Evolutionary conservation across 2,888 invertebrate genomes (phyloP).

Genomic region (Adela reaumurella): DNA sequence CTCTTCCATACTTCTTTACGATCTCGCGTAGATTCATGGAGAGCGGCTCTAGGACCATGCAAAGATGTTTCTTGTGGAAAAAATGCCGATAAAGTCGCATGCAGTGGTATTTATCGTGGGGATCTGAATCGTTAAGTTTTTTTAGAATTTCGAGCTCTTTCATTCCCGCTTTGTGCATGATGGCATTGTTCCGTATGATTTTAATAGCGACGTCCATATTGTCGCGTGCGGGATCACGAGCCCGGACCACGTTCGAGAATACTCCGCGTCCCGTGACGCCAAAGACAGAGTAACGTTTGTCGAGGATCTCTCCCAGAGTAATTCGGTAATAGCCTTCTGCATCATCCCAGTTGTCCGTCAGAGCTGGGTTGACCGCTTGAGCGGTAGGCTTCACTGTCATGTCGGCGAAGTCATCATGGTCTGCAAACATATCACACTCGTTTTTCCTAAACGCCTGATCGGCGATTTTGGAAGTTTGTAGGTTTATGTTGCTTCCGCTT

Average conservation of each 20-base stretch:
- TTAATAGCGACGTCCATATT: conserved; percentile 93
- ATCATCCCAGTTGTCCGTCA: conserved; percentile 99
- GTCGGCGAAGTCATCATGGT: conserved; percentile 78
- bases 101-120: conserved; percentile 94
- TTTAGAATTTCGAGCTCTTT: conserved; percentile 92
- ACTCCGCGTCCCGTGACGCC: conserved; percentile 97
- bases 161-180: conserved; percentile 97
- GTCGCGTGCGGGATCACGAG: conserved; percentile 79
- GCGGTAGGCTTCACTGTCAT: conserved; percentile 56
- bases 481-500: not conserved
- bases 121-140: conserved; percentile 91
- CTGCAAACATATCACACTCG: conserved; percentile 80
- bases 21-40: conserved; percentile 88
- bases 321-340: conserved; percentile 96
- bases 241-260: conserved; percentile 95
- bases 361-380: conserved; percentile 76
- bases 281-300: conserved; percentile 87
- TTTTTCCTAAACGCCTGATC: not conserved
- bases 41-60: conserved; percentile 95
- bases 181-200: conserved; percentile 97
- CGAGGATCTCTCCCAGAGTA: conserved; percentile 79
- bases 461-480: not conserved
- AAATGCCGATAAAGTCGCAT: conserved; percentile 83
- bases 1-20: conserved; percentile 94
- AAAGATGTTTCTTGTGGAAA: conserved; percentile 96